Percentiles rank a stretch among this genome's conserved stretches.
Evolutionary conservation across 2,113 vertebrate species (phyloP).

Genomic region (Cochlearius cochlearius): DNA sequence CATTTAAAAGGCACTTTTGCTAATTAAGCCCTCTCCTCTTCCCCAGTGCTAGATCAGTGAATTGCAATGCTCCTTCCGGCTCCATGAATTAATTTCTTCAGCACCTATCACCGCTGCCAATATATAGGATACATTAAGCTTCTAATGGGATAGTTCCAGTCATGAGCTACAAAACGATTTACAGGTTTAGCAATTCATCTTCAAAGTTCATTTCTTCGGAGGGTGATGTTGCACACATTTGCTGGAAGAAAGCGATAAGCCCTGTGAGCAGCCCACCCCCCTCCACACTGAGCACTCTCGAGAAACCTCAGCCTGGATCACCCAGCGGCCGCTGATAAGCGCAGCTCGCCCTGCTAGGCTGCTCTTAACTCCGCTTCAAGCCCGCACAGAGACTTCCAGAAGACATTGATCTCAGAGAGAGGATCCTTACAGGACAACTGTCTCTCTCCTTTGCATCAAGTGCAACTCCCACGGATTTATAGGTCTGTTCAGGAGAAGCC

Average conservation of each 20-base stretch:
- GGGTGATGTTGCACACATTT: background rate
- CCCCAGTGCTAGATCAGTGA: background rate
- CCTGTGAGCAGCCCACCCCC: background rate
- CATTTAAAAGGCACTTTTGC: conserved; percentile 2
- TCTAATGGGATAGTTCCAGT: background rate
- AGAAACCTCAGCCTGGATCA: background rate
- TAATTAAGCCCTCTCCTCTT: conserved; percentile 10
- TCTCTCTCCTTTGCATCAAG: background rate
- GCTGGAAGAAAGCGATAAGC: background rate
- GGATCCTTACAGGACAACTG: background rate
- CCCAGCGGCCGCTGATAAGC: background rate
- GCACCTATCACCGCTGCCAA: background rate
- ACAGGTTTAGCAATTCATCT: background rate
- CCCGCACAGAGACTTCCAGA: background rate
- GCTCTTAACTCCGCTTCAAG: background rate
- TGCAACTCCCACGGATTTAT: background rate
- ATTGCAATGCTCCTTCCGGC: background rate
- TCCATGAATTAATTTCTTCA: background rate
- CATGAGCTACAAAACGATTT: background rate
- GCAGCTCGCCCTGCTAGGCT: background rate
- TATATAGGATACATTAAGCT: background rate
- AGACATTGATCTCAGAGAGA: background rate
- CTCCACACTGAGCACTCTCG: background rate
- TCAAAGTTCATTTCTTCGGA: background rate
- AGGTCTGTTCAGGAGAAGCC: background rate